Percentiles rank a stretch among this genome's conserved stretches.
Conservation (phyloP, 92 coral and sea anemone species). For the Phenganax marumi region DNA sequence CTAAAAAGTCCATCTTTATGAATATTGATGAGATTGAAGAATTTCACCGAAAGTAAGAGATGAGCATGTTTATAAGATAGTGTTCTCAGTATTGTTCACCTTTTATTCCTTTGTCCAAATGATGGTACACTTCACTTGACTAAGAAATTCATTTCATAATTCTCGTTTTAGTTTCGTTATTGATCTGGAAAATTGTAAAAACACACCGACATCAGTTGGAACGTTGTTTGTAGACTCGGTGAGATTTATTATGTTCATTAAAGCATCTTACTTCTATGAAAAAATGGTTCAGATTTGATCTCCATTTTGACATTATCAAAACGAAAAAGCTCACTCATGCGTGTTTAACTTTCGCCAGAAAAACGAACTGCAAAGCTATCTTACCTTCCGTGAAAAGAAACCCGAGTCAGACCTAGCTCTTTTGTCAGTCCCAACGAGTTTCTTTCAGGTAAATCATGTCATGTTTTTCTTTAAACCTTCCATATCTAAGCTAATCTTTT, state of each 20-base stretch:
- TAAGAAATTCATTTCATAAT: background rate
- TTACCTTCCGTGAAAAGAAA: slow-evolving; percentile 78
- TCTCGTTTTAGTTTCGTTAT: slow-evolving; percentile 62
- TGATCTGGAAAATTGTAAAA: slow-evolving; percentile 67
- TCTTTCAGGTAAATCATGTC: slow-evolving; percentile 67
- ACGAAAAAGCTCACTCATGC: no score
- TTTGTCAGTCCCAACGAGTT: slow-evolving; percentile 66
- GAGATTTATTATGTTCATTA: slow-evolving; percentile 12
- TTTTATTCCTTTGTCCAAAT: no score
- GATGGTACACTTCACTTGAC: background rate
- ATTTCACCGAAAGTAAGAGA: slow-evolving; percentile 88
- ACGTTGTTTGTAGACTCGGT: slow-evolving; percentile 73
- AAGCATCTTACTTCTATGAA: background rate
- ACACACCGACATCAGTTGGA: slow-evolving; percentile 73
- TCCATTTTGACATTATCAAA: no score
- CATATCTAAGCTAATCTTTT: background rate
- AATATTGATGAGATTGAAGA: slow-evolving; percentile 79
- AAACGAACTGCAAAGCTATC: slow-evolving; percentile 78
- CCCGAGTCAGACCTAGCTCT: slow-evolving; percentile 76
- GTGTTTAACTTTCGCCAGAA: slow-evolving; percentile 56
- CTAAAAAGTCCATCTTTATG: slow-evolving; percentile 75
- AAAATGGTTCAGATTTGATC: no score
- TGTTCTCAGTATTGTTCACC: background rate
- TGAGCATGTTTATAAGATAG: background rate
- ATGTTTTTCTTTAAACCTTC: background rate